Percentiles rank a stretch among this genome's conserved stretches.
Conservation (phyloP, 1,140 invertebrate genomes). For the Nebria ingens region DNA sequence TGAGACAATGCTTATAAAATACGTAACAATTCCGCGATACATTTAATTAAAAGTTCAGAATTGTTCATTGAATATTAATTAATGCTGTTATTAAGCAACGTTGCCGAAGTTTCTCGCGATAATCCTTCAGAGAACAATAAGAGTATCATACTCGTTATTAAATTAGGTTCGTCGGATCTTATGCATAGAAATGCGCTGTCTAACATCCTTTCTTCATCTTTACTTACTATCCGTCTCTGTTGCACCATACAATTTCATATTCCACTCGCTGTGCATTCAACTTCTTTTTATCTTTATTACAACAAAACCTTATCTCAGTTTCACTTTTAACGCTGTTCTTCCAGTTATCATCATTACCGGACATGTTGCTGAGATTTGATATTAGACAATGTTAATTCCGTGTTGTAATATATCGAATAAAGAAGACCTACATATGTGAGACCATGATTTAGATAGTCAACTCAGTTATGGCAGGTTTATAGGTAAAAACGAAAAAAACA, state of each 20-base stretch:
- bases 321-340: neutral
- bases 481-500: too few species aligned
- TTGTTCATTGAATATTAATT: conserved; percentile 9
- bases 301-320: neutral
- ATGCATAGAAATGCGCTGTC: conserved; percentile 4
- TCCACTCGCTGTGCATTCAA: neutral
- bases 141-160: conserved; percentile 8
- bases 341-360: neutral
- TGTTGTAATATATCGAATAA: too few species aligned
- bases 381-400: neutral
- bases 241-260: neutral
- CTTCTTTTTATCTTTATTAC: conserved; percentile 5
- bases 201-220: neutral
- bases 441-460: too few species aligned
- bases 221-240: neutral
- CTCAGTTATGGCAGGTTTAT: too few species aligned
- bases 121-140: conserved; percentile 8
- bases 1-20: conserved; percentile 1
- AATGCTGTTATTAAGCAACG: conserved; percentile 3
- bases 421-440: too few species aligned
- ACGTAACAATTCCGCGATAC: conserved; percentile 6
- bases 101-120: conserved; percentile 8
- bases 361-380: neutral
- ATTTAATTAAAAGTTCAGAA: conserved; percentile 10
- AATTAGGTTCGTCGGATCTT: conserved; percentile 3